Evolutionary conservation across 1,140 invertebrate species (phyloP), one percentile per base, ranked within the genome.

Genomic region (Aporrectodea caliginosa): DNA sequence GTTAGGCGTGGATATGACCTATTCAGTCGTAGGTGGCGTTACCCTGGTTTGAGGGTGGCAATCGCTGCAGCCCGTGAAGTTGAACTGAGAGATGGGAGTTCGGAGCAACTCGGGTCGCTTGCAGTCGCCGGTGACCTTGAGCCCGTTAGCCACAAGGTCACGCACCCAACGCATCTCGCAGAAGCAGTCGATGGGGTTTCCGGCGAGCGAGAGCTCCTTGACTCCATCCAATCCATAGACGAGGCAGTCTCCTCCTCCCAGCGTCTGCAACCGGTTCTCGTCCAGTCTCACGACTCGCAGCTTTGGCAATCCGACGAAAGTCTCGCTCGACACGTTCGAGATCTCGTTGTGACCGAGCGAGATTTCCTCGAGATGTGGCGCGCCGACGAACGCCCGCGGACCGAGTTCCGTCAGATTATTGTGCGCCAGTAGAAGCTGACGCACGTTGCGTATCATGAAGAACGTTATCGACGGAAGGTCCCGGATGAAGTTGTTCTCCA

Each of bases 401-500:
- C 69, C 12, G 29, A 78, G 58, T 31, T 27, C 22, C 58, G 69
- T 34, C 14, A 78, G 27, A 69, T 78, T 78, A 69, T 78, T 78
- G 34, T 31, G 35, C 6, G 77, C 34, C n/a, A 78, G 70, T n/a
- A 33, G 27, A 22, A 78, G 29, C n/a, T 74, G 68, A 22, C 70
- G 32, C n/a, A 78, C 22, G 16, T 22, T 35, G 22, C 29, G 77
- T 35, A 73, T 30, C 2, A 78, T 14, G n/a, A 72, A 33, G 33
- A 78, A 78, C 29, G 70, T 73, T 2, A 27, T 31, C 33, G 33
- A 30, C 29, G 77, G 77, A 27, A 78, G 31, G 12, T 35, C 70
- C 16, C 16, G 29, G 27, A 78, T 32, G 77, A 78, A 69, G 70
- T 78, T 78, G 77, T 73, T 78, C 69, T 78, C 77, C n/a, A 78